Conservation (phyloP, 92 coral and sea anemone species). For the Phenganax subtilis region DNA sequence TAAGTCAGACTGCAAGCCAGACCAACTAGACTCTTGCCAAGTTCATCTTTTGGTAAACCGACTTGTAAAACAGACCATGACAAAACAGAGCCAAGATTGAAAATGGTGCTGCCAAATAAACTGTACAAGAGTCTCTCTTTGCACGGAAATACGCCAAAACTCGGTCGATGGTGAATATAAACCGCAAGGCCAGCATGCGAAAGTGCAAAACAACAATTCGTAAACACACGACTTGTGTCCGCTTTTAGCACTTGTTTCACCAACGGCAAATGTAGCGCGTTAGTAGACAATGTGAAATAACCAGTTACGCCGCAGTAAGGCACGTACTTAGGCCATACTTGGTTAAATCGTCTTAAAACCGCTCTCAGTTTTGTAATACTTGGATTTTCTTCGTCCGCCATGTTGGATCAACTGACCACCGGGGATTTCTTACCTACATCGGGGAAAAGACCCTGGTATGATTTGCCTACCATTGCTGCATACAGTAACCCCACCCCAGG, state of each 20-base stretch:
- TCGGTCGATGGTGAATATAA: constrained; percentile 68
- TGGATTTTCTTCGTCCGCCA: not conserved
- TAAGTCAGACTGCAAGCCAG: constrained; percentile 64
- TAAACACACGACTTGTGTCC: constrained; percentile 54
- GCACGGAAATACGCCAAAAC: constrained; percentile 60
- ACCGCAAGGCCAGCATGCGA: constrained; percentile 73
- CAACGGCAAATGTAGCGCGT: constrained; percentile 64
- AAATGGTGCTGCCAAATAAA: constrained; percentile 68
- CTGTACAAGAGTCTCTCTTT: constrained; percentile 77
- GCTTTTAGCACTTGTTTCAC: constrained; percentile 54
- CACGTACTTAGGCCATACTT: constrained; percentile 55
- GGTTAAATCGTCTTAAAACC: constrained; percentile 11
- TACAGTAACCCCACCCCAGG: too few relatives aligned
- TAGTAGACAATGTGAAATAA: constrained; percentile 67
- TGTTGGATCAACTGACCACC: not conserved
- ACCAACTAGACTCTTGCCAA: constrained; percentile 67
- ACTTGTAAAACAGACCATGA: constrained; percentile 93
- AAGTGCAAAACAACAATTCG: constrained; percentile 67
- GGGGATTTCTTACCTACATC: not conserved
- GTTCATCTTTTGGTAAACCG: constrained; percentile 60
- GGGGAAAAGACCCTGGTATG: not conserved
- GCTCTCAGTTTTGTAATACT: not conserved
- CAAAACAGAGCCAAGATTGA: constrained; percentile 84
- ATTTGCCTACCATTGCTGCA: too few relatives aligned
- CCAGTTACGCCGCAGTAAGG: constrained; percentile 78